Evolutionary conservation across 2,888 invertebrate genomes (phyloP), one percentile per base, ranked within the genome.

Genomic region (Ophion slaviceki): DNA sequence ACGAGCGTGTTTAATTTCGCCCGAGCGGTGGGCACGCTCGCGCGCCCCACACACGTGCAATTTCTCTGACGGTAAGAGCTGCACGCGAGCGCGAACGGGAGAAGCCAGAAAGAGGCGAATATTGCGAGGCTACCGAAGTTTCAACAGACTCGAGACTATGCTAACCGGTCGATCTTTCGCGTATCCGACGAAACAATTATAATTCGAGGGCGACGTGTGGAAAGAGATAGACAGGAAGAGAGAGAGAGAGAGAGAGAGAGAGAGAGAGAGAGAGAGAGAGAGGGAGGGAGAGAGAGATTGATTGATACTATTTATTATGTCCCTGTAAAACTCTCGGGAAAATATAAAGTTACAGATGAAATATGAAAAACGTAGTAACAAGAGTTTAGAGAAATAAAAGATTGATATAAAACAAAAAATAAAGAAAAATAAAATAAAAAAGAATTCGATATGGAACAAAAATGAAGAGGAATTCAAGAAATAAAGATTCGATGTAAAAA

Each of bases 1-100:
- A 86, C 86, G 86, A 81, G 86, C 86, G 81, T 84, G 83, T 78
- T 86, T 86, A 86, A 84, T 86, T 86, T 86, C 78, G 83, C 78
- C 70, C 81, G 78, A 64, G 74, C 82, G 57, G 77, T 72, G 57
- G 76, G 72, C 57, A 66, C 53, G 72, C 62, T 20, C 40, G 59
- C 24, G 72, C 75, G 53, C 74, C 57, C 67, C 53, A 24, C 57
- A 75, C 67, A 68, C 81, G 68, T 62, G 84, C 80, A 66, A 86
- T 78, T 67, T 75, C 78, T 77, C 78, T 78, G 78, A 80, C 86
- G 75, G 77, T 83, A 47, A 47, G 81, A 85, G 77, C 83, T 70
- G 74, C 86, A 75, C 81, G 75, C 81, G 70, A 72, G 64, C 80
- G 47, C 72, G 47, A 72, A 45, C 66, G 47, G 80, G 71, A 62